These are phyloP conservation scores for Anolis sagrei DNA, from an alignment of 2,113 vertebrate species.

Conservation along the genomic window DNA sequence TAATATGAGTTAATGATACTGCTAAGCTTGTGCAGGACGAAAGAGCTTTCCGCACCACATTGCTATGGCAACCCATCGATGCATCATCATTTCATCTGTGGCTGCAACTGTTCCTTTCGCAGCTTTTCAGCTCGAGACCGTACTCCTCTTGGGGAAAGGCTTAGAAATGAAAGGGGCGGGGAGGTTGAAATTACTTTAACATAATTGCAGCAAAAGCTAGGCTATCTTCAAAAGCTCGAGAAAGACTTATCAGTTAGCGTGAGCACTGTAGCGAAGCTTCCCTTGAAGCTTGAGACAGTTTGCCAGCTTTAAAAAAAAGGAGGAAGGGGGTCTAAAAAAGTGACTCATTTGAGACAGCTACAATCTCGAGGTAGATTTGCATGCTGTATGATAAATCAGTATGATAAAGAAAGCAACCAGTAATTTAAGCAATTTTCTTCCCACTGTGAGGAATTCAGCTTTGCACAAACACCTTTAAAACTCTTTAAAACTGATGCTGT, in stretches of 20 bases:
- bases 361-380: neutral
- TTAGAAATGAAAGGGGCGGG: slow-evolving; percentile 59
- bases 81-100: slow-evolving; percentile 30
- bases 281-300: slow-evolving; percentile 50
- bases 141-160: slow-evolving; percentile 29
- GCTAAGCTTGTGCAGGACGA: neutral
- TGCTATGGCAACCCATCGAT: slow-evolving; percentile 40
- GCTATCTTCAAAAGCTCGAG: slow-evolving; percentile 61
- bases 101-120: slow-evolving; percentile 41
- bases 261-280: slow-evolving; percentile 35
- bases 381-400: neutral
- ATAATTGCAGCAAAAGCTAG: slow-evolving; percentile 48
- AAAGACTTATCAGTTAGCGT: slow-evolving; percentile 56
- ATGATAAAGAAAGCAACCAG: neutral
- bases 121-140: slow-evolving; percentile 61
- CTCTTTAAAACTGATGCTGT: too few relatives aligned
- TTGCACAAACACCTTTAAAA: too few relatives aligned
- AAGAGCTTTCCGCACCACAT: slow-evolving; percentile 38
- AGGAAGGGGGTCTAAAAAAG: slow-evolving; percentile 21
- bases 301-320: neutral
- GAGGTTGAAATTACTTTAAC: neutral
- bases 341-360: slow-evolving; percentile 2
- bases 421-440: too few relatives aligned
- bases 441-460: too few relatives aligned
- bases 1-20: slow-evolving; percentile 22